Percentiles rank a stretch among this genome's conserved stretches.
Conservation (phyloP, 2,888 invertebrate genomes). For the Bembecia ichneumoniformis region DNA sequence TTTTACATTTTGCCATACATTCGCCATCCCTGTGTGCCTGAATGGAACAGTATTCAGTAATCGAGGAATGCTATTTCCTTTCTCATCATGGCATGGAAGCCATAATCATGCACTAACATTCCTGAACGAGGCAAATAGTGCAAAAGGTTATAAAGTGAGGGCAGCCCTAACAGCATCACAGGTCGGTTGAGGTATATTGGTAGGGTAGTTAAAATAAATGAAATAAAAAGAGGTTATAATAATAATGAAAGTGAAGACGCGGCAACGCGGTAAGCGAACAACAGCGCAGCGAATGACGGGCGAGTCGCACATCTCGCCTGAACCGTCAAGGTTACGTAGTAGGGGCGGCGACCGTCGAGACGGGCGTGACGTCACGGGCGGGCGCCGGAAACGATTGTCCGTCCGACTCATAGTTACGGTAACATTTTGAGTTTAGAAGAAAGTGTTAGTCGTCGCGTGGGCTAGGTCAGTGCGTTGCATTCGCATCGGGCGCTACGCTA, state of each 20-base stretch:
- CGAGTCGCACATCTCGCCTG: constrained; percentile 16
- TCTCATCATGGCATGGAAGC: no score
- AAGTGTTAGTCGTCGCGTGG: constrained; percentile 45
- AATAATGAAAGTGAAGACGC: constrained; percentile 48
- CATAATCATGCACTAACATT: no score
- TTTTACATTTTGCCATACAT: no score
- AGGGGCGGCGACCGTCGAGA: constrained; percentile 63
- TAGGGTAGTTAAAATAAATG: background rate
- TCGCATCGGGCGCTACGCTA: background rate
- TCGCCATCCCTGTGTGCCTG: no score
- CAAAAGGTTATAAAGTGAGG: no score
- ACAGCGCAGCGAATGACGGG: background rate
- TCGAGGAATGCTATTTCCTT: no score
- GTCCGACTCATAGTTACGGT: constrained; percentile 68
- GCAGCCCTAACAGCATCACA: no score
- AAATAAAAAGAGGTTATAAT: constrained; percentile 19
- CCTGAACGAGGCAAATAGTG: no score
- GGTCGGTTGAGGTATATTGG: no score
- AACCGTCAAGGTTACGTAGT: constrained; percentile 54
- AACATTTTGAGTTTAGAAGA: constrained; percentile 70
- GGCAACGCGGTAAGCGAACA: constrained; percentile 14
- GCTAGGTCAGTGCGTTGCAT: constrained; percentile 57
- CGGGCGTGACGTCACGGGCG: constrained; percentile 60
- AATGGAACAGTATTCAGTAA: no score
- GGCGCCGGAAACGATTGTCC: constrained; percentile 68